Evolutionary conservation across 2,888 invertebrate species (phyloP).

Genomic region (Drosophila buzzatii): DNA sequence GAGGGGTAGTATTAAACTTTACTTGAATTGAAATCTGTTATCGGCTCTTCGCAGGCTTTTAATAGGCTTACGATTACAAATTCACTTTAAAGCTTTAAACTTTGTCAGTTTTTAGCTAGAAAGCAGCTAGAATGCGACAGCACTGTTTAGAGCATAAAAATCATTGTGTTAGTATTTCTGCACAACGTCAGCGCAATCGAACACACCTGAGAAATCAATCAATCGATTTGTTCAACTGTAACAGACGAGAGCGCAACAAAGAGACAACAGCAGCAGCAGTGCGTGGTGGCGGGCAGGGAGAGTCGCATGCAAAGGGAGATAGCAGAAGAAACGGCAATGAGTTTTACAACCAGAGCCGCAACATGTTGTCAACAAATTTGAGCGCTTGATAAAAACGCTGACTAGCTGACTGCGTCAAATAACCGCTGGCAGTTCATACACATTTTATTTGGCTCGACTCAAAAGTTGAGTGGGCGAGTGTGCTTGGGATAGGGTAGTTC

Average conservation of each 20-base stretch:
- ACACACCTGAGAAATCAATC: slow-evolving; percentile 83
- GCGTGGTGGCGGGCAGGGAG: neutral
- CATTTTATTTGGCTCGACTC: slow-evolving; percentile 10
- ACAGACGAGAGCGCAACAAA: slow-evolving; percentile 46
- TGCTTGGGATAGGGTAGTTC: neutral
- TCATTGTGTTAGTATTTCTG: slow-evolving; percentile 44
- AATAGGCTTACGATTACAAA: neutral
- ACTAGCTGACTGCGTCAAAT: slow-evolving; percentile 64
- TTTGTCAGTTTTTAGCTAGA: slow-evolving; percentile 3
- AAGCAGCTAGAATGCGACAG: slow-evolving; percentile 10
- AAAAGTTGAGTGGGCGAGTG: neutral
- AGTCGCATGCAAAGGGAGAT: slow-evolving; percentile 3
- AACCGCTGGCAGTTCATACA: slow-evolving; percentile 51
- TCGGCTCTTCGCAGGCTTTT: neutral
- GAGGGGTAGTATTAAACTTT: neutral
- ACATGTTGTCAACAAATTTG: slow-evolving; percentile 77
- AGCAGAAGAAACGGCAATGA: slow-evolving; percentile 19
- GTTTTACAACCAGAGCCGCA: slow-evolving; percentile 63
- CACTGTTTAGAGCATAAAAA: slow-evolving; percentile 47
- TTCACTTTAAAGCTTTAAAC: neutral
- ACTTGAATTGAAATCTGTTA: slow-evolving; percentile 1
- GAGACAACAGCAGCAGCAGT: neutral
- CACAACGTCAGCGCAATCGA: slow-evolving; percentile 58
- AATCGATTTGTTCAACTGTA: slow-evolving; percentile 80
- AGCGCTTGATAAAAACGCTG: slow-evolving; percentile 69